Conservation (phyloP, 2,888 invertebrate genomes). For the Tholera decimalis region DNA sequence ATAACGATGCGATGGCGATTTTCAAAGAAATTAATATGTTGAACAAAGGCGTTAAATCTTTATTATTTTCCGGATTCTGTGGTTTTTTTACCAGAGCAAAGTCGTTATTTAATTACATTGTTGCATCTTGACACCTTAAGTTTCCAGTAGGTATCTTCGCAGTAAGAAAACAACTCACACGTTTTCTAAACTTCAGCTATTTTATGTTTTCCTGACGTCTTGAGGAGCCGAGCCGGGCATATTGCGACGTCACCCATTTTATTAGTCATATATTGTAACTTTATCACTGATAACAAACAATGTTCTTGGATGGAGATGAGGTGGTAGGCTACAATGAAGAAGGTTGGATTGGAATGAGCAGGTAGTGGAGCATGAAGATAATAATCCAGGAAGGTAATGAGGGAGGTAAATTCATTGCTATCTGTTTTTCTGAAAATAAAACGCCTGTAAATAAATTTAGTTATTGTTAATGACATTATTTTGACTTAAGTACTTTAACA, state of each 20-base stretch:
- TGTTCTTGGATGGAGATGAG: too few relatives aligned
- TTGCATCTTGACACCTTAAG: background rate
- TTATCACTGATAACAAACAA: too few relatives aligned
- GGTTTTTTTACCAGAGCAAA: background rate
- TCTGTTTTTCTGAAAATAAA: background rate
- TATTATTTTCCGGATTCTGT: background rate
- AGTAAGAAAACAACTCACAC: background rate
- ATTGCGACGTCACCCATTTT: too few relatives aligned
- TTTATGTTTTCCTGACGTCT: background rate
- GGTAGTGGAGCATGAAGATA: too few relatives aligned
- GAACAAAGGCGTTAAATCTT: background rate
- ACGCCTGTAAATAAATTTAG: too few relatives aligned
- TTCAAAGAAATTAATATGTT: background rate
- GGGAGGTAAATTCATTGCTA: background rate
- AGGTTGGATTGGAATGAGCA: too few relatives aligned
- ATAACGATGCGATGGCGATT: background rate
- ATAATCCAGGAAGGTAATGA: background rate
- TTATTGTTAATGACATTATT: too few relatives aligned
- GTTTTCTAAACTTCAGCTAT: background rate
- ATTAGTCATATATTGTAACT: too few relatives aligned
- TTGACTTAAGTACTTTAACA: too few relatives aligned
- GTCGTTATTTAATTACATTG: constrained; percentile 4
- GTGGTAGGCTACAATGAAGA: too few relatives aligned
- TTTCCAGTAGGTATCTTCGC: background rate
- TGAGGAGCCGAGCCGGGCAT: too few relatives aligned